Evolutionary conservation across 2,113 vertebrate genomes (phyloP).

Genomic region (Poeciliopsis turrubarensis): DNA sequence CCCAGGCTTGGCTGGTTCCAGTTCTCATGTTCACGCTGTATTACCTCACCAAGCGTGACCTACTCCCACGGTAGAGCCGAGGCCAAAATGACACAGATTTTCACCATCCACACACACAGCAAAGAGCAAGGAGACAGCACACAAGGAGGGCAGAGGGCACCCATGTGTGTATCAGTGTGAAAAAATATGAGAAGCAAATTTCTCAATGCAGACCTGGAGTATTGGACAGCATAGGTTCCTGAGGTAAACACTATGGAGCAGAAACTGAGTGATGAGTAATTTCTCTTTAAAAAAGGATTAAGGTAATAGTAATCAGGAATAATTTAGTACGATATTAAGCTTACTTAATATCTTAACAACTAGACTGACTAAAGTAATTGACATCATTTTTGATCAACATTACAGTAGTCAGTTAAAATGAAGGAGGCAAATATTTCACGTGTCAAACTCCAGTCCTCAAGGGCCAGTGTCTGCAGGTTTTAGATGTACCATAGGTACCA

Average conservation of each 20-base stretch:
- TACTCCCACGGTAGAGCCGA: constrained; percentile 20
- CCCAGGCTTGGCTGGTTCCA: constrained; percentile 38
- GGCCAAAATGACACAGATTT: constrained; percentile 12
- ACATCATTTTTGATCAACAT: not conserved
- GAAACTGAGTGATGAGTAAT: no score
- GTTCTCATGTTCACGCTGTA: constrained; percentile 28
- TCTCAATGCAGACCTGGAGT: not conserved
- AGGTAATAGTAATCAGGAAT: no score
- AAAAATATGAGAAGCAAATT: not conserved
- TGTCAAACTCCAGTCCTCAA: no score
- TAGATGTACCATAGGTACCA: no score
- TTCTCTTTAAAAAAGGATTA: no score
- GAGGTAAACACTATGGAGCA: no score
- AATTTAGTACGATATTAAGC: not conserved
- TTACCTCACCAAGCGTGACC: constrained; percentile 39
- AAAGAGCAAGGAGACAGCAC: not conserved
- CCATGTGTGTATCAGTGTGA: not conserved
- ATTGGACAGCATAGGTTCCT: no score
- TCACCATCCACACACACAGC: not conserved
- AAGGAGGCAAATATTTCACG: no score
- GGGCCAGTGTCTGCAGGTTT: no score
- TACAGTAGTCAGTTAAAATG: not conserved
- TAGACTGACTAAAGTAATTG: not conserved
- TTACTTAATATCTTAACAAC: not conserved
- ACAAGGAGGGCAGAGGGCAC: not conserved